Base-by-base conservation (phyloP, 2,888 invertebrate genomes). In the Xanthia icteritia region DNA sequence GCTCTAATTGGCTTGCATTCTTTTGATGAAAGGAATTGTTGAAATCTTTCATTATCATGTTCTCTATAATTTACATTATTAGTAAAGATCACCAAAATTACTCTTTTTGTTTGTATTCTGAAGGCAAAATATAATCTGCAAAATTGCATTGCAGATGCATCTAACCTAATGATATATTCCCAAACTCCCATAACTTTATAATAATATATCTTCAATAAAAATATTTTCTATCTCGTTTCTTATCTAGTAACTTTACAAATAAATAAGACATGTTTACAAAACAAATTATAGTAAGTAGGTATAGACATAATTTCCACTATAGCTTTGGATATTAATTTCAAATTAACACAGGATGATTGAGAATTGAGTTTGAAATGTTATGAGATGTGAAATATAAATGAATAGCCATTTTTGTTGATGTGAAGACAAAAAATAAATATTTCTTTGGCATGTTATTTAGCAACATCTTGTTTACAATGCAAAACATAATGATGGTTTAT, bases 261-360 rank as follows among this genome's bases (percentile, higher is more conserved):
- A 72, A 51, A 61, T 39, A 76, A 56, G 5, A 45, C 15, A 31
- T 69, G 39, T 56, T 42, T 79, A 60, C 36, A 36, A 36, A 58
- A 65, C 58, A 65, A 58, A 42, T 27, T 36, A 23, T 36, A 56
- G 42, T 45, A 63, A 31, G 15, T 6, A n/a, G n/a, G 2, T 17
- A 17, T 1, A 48, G 13, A 45, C 2, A 31, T 73, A 20, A 51
- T 27, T 61, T 17, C 0, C 11, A 39, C 1, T 9, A 42, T 5
- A 42, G 0, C 9, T n/a, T 54, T 39, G 4, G 2, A 27, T 31
- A 23, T 0, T 61, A 11, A 36, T 60, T 20, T 13, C n/a, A 31
- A 58, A 70, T 27, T 6, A 36, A 9, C 1, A 60, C 2, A n/a
- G 23, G 23, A 15, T 5, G 5, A n/a, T 27, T 48, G 20, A 27